Evolutionary conservation across 1,140 invertebrate genomes (phyloP), one percentile per base, ranked within the genome.

Genomic region (Goniozus legneri): DNA sequence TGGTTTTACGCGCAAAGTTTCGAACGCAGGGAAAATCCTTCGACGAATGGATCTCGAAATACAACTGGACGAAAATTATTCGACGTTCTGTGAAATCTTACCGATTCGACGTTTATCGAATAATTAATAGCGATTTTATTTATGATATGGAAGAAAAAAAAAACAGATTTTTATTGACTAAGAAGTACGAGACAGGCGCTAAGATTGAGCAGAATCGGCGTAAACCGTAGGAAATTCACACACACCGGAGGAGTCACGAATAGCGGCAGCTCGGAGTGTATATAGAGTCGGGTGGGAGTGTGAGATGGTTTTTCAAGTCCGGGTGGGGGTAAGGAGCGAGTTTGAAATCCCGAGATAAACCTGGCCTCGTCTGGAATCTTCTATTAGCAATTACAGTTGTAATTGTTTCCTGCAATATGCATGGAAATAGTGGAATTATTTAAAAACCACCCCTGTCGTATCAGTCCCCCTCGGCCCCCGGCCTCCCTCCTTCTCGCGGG

Each of bases 301-400:
- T 22, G 47, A 47, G 52, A 52, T 16, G 47, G 43, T n/a, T n/a
- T n/a, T n/a, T n/a, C n/a, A n/a, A n/a, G n/a, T 10, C 4, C 24
- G 24, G 4, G 24, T 10, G 43, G 30, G 41, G 49, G 54, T 56
- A 59, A 60, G 62, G 36, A 58, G 37, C 50, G 55, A 51, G 54
- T 67, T 62, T 57, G 51, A 60, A 57, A 54, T 56, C 55, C 63
- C 42, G 61, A 69, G 71, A 76, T 76, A 76, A 75, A 73, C 64
- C 67, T 67, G 61, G 61, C 65, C 66, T 74, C 69, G 71, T 68
- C 71, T 74, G 67, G 69, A 73, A 71, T 75, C 71, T 76, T 76
- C 71, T 75, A 76, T 76, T 76, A 76, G 71, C 72, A 75, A 76
- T 76, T 76, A 75, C 69, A 76, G 62, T 72, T 75, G 73, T 75